These are phyloP conservation scores for Armadillidium nasatum DNA, from an alignment of 1,140 invertebrate species.

Conservation along the genomic window DNA sequence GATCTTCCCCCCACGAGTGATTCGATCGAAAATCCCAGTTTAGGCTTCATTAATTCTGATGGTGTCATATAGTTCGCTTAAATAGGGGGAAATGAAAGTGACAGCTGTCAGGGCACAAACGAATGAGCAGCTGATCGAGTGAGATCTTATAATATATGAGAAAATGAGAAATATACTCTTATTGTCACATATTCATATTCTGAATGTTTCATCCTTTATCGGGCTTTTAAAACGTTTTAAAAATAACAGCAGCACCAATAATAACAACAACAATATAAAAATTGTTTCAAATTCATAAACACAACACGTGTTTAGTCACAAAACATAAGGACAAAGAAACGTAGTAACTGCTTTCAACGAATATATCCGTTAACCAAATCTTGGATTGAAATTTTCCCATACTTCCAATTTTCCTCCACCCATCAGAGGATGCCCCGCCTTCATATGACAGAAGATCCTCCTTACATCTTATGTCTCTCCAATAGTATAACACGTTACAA, in stretches of 20 bases:
- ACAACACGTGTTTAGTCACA: constrained; percentile 4
- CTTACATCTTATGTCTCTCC: background rate
- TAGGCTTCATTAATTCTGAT: constrained; percentile 67
- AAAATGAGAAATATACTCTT: too few species aligned
- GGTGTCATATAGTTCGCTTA: background rate
- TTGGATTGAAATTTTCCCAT: background rate
- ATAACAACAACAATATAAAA: background rate
- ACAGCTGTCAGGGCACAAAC: too few species aligned
- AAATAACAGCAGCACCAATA: too few species aligned
- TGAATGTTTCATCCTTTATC: too few species aligned
- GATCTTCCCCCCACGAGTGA: constrained; percentile 75
- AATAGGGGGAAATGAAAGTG: too few species aligned
- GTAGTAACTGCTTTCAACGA: background rate
- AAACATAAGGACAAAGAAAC: constrained; percentile 4
- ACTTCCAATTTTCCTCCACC: background rate
- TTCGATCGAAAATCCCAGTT: constrained; percentile 91
- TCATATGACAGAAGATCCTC: background rate
- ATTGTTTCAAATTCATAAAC: background rate
- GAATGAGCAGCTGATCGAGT: too few species aligned
- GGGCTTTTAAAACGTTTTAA: too few species aligned
- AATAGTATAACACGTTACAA: background rate
- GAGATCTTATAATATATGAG: too few species aligned
- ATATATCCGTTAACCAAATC: constrained; percentile 10
- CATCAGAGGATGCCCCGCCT: background rate
- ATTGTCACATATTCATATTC: too few species aligned